Evolutionary conservation across 2,113 vertebrate genomes (phyloP).

Genomic region (Ornithorhynchus anatinus): DNA sequence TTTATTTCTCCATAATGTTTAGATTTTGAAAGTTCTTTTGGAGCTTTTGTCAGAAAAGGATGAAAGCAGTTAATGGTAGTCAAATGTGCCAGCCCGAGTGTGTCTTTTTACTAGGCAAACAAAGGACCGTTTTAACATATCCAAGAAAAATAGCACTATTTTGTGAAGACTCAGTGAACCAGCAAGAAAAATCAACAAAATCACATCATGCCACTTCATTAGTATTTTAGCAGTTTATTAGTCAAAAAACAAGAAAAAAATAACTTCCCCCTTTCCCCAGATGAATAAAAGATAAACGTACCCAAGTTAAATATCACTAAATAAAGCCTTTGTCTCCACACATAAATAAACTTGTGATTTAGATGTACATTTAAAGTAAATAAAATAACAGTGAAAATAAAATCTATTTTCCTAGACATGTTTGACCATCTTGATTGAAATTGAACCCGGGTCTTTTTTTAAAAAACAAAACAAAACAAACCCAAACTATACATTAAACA

Average conservation of each 20-base stretch:
- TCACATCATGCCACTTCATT: not conserved
- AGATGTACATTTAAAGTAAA: not conserved
- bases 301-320: not conserved
- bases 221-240: not conserved
- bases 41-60: too few relatives aligned
- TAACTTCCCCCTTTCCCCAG: not conserved
- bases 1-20: too few relatives aligned
- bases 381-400: not conserved
- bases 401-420: not conserved
- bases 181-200: not conserved
- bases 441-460: too few relatives aligned
- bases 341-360: conserved; percentile 8
- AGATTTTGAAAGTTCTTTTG: too few relatives aligned
- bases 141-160: not conserved
- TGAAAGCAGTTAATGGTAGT: too few relatives aligned
- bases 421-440: not conserved
- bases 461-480: not conserved
- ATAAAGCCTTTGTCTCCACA: not conserved
- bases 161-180: not conserved
- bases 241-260: conserved; percentile 10
- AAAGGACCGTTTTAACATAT: not conserved
- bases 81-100: too few relatives aligned
- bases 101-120: not conserved
- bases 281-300: conserved; percentile 2
- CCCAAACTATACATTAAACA: too few relatives aligned